phyloP scores from a whole-genome alignment of 2,113 vertebrate genomes.

The Pyrgilauda ruficollis region DNA sequence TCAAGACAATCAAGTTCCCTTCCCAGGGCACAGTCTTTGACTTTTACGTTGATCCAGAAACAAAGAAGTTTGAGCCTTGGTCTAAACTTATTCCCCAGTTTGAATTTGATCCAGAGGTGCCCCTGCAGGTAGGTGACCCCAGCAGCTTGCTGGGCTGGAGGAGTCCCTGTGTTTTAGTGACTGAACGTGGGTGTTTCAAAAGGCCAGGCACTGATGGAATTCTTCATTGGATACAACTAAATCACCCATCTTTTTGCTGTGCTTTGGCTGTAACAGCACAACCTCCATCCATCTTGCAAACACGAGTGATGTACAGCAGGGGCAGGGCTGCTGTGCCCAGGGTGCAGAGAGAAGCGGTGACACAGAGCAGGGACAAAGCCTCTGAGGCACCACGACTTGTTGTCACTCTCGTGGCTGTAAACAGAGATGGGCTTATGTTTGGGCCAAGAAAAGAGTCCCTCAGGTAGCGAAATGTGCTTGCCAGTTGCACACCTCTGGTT shows the following conservation, averaged over 20 bases:
- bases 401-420: not conserved
- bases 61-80: conserved; percentile 94
- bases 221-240: not conserved
- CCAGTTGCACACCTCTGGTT: not conserved
- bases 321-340: not conserved
- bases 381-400: fast-evolving
- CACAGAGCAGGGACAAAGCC: not conserved
- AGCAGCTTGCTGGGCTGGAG: not conserved
- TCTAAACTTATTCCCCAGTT: conserved; percentile 89
- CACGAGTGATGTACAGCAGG: not conserved
- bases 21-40: conserved; percentile 94
- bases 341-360: not conserved
- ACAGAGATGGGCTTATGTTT: not conserved
- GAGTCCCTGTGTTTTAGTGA: not conserved
- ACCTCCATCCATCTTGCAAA: not conserved
- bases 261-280: not conserved
- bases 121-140: conserved; percentile 83
- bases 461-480: not conserved
- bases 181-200: fast-evolving
- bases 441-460: not conserved
- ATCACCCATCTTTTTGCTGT: not conserved
- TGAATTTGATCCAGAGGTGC: conserved; percentile 85
- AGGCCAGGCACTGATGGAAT: not conserved
- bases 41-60: conserved; percentile 90
- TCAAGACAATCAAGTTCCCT: conserved; percentile 96